Percentiles rank a stretch among this genome's conserved stretches.
Evolutionary conservation across 2,113 vertebrate species (phyloP).

Genomic region (Vidua chalybeata): DNA sequence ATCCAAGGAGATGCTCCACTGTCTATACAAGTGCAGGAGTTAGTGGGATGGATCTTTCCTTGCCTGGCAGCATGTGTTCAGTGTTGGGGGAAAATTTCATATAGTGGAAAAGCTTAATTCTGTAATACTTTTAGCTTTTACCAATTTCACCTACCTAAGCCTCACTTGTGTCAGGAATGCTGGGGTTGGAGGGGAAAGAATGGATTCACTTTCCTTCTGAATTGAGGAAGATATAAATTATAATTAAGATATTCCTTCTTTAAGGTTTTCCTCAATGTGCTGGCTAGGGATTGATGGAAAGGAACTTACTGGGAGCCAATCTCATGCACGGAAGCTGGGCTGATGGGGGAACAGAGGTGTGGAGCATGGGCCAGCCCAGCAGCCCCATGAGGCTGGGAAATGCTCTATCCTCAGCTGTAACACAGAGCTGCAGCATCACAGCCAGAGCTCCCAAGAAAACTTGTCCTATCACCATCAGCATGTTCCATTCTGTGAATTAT

Average conservation of each 20-base stretch:
- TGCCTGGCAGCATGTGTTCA: background rate
- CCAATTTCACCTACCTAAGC: background rate
- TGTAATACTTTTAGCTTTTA: background rate
- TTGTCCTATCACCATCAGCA: rapidly evolving
- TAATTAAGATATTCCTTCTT: background rate
- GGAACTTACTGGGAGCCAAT: background rate
- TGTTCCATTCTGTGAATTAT: background rate
- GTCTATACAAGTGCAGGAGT: background rate
- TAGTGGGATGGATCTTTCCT: background rate
- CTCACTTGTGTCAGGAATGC: background rate
- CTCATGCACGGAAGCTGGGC: rapidly evolving
- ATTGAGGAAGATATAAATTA: background rate
- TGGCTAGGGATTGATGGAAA: background rate
- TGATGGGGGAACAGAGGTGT: background rate
- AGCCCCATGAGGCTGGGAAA: background rate
- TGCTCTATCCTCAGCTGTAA: rapidly evolving
- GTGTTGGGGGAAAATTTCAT: background rate
- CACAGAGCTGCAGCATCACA: background rate
- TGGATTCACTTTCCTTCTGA: background rate
- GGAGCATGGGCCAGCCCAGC: rapidly evolving
- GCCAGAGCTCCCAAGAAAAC: background rate
- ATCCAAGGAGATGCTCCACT: background rate
- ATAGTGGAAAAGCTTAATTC: background rate
- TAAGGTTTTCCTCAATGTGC: background rate
- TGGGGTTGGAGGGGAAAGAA: background rate